These are phyloP conservation scores for Charina bottae DNA, from an alignment of 2,113 vertebrate species.

Conservation along the genomic window DNA sequence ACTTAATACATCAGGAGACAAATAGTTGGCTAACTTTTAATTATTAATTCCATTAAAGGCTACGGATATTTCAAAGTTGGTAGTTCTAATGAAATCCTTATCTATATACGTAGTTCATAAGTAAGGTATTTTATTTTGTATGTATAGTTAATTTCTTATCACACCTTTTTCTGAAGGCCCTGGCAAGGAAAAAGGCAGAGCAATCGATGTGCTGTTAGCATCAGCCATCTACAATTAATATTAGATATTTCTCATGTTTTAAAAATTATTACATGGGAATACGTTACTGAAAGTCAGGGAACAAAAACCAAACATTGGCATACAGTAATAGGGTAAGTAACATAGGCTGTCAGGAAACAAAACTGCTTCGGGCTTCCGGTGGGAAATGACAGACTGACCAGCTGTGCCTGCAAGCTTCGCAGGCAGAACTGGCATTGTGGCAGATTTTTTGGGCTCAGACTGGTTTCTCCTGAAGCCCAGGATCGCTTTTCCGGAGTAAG, in stretches of 20 bases:
- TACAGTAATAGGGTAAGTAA: not conserved
- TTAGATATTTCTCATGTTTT: not conserved
- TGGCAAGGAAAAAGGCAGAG: not conserved
- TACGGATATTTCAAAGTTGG: not conserved
- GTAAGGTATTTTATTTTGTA: not conserved
- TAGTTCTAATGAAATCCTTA: constrained; percentile 34
- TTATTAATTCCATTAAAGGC: constrained; percentile 21
- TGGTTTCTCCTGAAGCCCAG: too few species aligned
- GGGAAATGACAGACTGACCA: too few species aligned
- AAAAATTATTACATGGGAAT: not conserved
- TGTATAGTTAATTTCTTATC: constrained; percentile 19
- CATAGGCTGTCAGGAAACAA: not conserved
- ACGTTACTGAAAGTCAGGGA: not conserved
- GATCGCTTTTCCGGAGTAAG: too few species aligned
- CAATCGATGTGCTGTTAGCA: not conserved
- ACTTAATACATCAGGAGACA: not conserved
- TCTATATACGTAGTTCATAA: constrained; percentile 25
- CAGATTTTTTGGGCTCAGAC: too few species aligned
- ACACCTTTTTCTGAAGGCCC: not conserved
- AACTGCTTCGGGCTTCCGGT: too few species aligned
- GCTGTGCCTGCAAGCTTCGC: too few species aligned
- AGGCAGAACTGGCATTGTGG: too few species aligned
- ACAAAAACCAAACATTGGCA: not conserved
- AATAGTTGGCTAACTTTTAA: constrained; percentile 5
- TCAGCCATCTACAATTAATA: not conserved